Conservation (phyloP, 2,888 invertebrate genomes). For the Tetragnatha montana region DNA sequence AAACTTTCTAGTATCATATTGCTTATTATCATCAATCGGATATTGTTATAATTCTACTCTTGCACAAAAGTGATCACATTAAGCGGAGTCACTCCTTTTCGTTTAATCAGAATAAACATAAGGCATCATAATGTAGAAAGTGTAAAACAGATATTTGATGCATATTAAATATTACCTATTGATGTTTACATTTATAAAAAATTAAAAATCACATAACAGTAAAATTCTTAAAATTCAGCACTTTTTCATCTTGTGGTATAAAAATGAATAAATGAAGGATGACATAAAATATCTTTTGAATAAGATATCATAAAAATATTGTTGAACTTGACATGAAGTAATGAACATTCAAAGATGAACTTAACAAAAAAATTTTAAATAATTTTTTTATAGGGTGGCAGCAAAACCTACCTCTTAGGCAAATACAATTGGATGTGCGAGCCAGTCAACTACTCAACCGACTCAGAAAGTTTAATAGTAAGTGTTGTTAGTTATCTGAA, state of each 20-base stretch:
- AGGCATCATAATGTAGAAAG: neutral
- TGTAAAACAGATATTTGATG: neutral
- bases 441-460: slow-evolving; percentile 69
- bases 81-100: no score
- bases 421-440: slow-evolving; percentile 72
- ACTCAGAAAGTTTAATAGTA: slow-evolving; percentile 66
- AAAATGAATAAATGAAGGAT: no score
- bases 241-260: no score
- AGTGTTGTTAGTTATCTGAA: neutral
- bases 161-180: neutral
- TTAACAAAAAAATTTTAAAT: no score
- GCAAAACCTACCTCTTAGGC: slow-evolving; percentile 72
- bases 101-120: neutral
- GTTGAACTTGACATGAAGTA: neutral
- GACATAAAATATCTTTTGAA: no score
- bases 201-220: no score
- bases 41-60: no score
- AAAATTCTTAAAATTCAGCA: neutral
- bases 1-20: no score
- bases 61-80: no score
- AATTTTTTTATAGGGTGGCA: slow-evolving; percentile 63
- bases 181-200: neutral
- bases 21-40: no score
- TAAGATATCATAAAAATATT: neutral
- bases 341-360: no score